Percentiles rank a stretch among this genome's conserved stretches.
Conservation (phyloP, 1,140 invertebrate species). For the Drosophila pseudoobscura region DNA sequence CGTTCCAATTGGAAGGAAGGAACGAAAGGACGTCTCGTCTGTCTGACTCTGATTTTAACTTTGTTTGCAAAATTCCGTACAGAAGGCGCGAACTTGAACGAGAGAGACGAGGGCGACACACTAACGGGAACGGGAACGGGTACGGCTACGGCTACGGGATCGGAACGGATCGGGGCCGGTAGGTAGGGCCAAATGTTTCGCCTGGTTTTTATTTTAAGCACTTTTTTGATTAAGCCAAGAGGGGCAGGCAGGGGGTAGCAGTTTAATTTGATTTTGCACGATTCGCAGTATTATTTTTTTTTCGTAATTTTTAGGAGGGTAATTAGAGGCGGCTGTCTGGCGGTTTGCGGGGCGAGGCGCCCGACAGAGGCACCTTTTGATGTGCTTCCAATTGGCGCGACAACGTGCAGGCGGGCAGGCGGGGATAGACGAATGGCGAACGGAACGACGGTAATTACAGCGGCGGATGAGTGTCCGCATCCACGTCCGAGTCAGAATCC, state of each 20-base stretch:
- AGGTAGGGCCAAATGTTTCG: constrained; percentile 18
- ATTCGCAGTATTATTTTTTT: constrained; percentile 10
- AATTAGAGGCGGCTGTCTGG: constrained; percentile 35
- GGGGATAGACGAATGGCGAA: constrained; percentile 1
- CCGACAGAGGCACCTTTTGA: constrained; percentile 1
- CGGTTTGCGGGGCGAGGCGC: background rate
- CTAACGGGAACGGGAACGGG: constrained; percentile 22
- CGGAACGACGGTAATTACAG: constrained; percentile 35
- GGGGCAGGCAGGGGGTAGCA: too few relatives aligned
- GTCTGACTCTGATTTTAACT: constrained; percentile 42
- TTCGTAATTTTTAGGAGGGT: constrained; percentile 10
- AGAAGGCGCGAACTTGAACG: constrained; percentile 32
- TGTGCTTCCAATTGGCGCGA: constrained; percentile 8
- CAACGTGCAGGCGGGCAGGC: background rate
- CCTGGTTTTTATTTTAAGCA: constrained; percentile 57
- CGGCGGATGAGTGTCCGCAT: constrained; percentile 13
- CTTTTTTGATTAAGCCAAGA: constrained; percentile 27
- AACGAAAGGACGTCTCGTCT: constrained; percentile 35
- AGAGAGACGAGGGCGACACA: constrained; percentile 34
- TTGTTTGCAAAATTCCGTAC: constrained; percentile 32
- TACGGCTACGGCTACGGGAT: too few relatives aligned
- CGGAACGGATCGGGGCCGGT: constrained; percentile 36
- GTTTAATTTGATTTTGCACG: constrained; percentile 29
- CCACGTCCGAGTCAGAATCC: constrained; percentile 43
- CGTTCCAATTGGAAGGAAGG: constrained; percentile 27